These are phyloP conservation scores for Corydoras sp. DNA, from an alignment of 2,113 vertebrate genomes.

Conservation along the genomic window DNA sequence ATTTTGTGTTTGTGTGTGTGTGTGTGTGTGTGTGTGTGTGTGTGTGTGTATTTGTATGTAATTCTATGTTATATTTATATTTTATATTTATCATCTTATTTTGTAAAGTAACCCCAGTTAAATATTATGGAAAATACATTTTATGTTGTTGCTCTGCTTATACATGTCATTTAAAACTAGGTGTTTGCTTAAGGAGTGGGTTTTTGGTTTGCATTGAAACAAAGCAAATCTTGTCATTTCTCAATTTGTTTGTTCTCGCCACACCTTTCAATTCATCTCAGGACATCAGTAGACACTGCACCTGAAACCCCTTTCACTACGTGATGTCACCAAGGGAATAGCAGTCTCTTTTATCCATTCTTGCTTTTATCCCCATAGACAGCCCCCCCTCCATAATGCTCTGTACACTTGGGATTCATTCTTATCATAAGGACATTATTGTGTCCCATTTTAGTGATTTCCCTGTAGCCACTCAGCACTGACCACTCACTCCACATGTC, in stretches of 20 bases:
- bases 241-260: conserved; percentile 15
- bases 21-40: too few species aligned
- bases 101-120: too few species aligned
- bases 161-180: conserved; percentile 10
- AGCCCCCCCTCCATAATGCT: neutral
- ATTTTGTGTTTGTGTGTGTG: too few species aligned
- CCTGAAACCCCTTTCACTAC: neutral
- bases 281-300: conserved; percentile 2
- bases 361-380: conserved; percentile 28
- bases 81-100: too few species aligned
- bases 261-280: conserved; percentile 8
- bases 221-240: conserved; percentile 8
- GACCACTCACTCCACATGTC: conserved; percentile 18
- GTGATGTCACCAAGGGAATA: conserved; percentile 6
- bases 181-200: neutral
- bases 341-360: conserved; percentile 10
- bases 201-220: conserved; percentile 13
- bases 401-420: conserved; percentile 1
- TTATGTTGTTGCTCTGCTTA: neutral
- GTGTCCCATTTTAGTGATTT: conserved; percentile 29
- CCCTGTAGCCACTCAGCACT: conserved; percentile 17
- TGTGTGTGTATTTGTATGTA: too few species aligned
- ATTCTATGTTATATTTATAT: too few species aligned
- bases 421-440: neutral
- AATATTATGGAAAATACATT: too few species aligned